A percentile compares a stretch with the other conserved stretches of the same genome.
Evolutionary conservation across 2,113 vertebrate species (phyloP).

Genomic region (Steatornis caripensis): DNA sequence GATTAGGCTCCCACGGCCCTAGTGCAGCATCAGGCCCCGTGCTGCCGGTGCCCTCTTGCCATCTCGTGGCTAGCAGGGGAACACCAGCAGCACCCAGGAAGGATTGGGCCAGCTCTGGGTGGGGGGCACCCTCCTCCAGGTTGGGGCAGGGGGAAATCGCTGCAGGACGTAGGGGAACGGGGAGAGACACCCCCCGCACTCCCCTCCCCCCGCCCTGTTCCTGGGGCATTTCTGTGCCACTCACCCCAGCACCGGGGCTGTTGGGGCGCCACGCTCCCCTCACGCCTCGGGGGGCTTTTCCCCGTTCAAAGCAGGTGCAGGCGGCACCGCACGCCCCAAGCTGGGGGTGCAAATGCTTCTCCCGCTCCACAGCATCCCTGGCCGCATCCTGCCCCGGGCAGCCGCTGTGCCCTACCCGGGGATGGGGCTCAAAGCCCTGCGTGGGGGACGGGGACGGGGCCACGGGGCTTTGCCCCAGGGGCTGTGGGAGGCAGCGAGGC

Average conservation of each 20-base stretch:
- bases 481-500: accelerated
- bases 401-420: not conserved
- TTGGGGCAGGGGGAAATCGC: accelerated
- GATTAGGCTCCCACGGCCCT: not conserved
- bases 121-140: not conserved
- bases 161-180: accelerated
- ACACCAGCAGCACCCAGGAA: not conserved
- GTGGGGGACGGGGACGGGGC: accelerated
- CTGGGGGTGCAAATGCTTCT: not conserved
- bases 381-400: accelerated
- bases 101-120: not conserved
- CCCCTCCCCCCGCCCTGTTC: not conserved
- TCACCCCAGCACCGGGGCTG: not conserved
- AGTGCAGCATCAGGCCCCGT: not conserved
- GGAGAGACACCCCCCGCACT: not conserved
- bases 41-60: not conserved
- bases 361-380: not conserved
- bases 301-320: accelerated
- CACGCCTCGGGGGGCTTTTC: not conserved
- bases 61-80: not conserved
- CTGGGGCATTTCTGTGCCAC: not conserved
- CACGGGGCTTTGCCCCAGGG: accelerated
- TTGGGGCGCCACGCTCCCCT: not conserved
- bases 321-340: accelerated
- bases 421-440: not conserved